Base-by-base conservation (phyloP, 2,888 invertebrate species). In the Agrochola lota region DNA sequence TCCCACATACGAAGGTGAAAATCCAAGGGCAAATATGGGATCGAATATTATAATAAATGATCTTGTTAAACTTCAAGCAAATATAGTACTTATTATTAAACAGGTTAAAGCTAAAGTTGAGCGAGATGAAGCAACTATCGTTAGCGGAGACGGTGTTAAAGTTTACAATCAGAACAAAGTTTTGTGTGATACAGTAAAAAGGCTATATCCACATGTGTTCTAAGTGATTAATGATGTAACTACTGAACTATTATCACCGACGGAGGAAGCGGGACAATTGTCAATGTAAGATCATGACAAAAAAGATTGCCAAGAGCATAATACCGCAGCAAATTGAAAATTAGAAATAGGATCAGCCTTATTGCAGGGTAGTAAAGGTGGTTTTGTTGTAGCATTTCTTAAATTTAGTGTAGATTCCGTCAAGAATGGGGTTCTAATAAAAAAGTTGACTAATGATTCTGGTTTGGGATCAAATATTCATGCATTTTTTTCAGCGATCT, bases 371-470 rank as follows among this genome's bases (percentile, higher is more conserved):
- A 6, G 43, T 93, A 94, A 90, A 90, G 91, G 86, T 85, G 77
- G 88, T 67, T 90, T 84, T 92, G 0, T 40, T 67, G 17, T 2
- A 59, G 15, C 55, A 35, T 23, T 49, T 40, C 7, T 30, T 60
- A 26, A 52, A 49, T 70, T 63, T 30, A n/a, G 40, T 68, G 62
- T 74, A 49, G 49, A 73, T 67, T 71, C 49, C 49, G 69, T 12
- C 12, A 79, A 77, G 72, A 84, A 74, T 74, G 55, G 81, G 74
- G 77, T 73, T 87, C 73, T 80, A 88, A 88, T 94, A 95, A 96
- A 96, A 95, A 96, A 94, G 90, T 95, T 96, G 96, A 96, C 96
- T 96, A 96, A 96, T 96, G 96, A 96, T 95, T 95, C 94, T 95
- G 95, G 96, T 96, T 95, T 94, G 90, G 93, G 93, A 96, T 96